Evolutionary conservation across 2,113 vertebrate genomes (phyloP).

Genomic region (Rhinogobius similis): DNA sequence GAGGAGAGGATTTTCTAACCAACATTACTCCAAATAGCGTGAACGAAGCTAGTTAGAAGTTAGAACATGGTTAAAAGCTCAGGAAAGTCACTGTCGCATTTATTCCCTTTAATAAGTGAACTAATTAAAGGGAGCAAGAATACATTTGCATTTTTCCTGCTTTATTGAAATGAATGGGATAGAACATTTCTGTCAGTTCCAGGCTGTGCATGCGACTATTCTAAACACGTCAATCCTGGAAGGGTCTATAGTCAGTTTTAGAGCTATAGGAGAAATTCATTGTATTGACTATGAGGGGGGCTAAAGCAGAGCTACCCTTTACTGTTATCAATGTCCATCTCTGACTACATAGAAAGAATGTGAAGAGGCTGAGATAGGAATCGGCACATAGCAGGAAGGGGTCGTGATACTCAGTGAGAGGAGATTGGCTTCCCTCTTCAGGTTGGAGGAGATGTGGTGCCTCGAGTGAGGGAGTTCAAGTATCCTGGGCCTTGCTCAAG

Average conservation of each 20-base stretch:
- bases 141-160: too few relatives aligned
- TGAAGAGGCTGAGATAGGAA: neutral
- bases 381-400: neutral
- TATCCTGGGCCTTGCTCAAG: neutral
- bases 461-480: conserved; percentile 1
- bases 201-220: too few relatives aligned
- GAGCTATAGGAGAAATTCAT: neutral
- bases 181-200: too few relatives aligned
- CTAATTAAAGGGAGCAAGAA: too few relatives aligned
- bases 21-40: too few relatives aligned
- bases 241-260: neutral
- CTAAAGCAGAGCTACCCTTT: neutral
- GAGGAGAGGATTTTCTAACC: too few relatives aligned
- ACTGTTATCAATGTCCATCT: neutral
- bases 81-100: too few relatives aligned
- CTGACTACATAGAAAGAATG: neutral
- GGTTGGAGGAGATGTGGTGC: neutral
- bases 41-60: too few relatives aligned
- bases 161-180: too few relatives aligned
- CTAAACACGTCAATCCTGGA: too few relatives aligned
- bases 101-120: too few relatives aligned
- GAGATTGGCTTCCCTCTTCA: neutral
- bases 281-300: neutral
- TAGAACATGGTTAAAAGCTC: too few relatives aligned
- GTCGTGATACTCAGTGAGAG: neutral